Base-by-base conservation (phyloP, 2,888 invertebrate species). In the Orthonevra nobilis region DNA sequence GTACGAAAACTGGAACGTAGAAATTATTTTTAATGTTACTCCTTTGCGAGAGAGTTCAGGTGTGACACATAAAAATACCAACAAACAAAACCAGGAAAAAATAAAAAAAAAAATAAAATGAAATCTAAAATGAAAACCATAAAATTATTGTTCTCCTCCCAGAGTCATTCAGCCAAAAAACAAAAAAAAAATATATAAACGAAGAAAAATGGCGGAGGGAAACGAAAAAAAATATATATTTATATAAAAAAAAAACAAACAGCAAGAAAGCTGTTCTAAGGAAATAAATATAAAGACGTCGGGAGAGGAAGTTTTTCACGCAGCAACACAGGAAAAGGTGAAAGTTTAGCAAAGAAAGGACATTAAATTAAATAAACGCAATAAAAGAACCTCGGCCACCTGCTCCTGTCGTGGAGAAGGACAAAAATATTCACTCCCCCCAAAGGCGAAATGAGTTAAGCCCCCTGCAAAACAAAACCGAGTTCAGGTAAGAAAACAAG, bases 341-440 rank as follows among this genome's bases (percentile, higher is more conserved):
- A 73, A 79, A 79, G 66, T 66, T 73, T 17, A 40, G 32, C 54
- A 66, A 68, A 50, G 60, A 66, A 61, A 68, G 73, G 73, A 73
- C 73, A 79, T 79, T 79, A 79, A 79, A 79, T 79, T 73, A 73
- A 79, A 79, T 79, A 79, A 79, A 79, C 66, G 79, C 61, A 79
- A 73, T 79, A 73, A 79, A 66, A 46, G 60, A 48, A 61, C 66
- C 61, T 79, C 56, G 68, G 28, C 79, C 79, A 79, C 79, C 79
- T 79, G 79, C 79, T 73, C 79, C n/a, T n/a, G 66, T 42, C 14
- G 64, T 60, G 64, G 52, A 77, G 12, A 34, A 23, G 30, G 42
- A 73, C 17, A 54, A 48, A 30, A 48, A 63, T 15, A 12, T 32
- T 30, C 34, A 30, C 40, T n/a, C 26, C 23, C 23, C 5, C 23